Base-by-base conservation (phyloP, 1,140 invertebrate genomes). In the Arctopsyche grandis region DNA sequence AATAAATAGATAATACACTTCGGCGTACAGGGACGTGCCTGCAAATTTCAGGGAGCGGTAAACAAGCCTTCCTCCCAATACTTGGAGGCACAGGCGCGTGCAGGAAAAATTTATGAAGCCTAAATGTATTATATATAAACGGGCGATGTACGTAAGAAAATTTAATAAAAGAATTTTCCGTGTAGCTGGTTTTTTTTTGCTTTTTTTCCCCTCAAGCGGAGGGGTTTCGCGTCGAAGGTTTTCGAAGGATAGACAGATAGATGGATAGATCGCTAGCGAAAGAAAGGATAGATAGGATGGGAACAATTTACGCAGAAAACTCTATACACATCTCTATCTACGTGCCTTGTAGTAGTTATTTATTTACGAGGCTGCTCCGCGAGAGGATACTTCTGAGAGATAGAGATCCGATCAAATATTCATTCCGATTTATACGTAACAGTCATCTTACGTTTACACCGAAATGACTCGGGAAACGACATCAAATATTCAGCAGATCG, bases 401-500 rank as follows among this genome's bases (percentile, higher is more conserved):
- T 81, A 29, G 19, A 60, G 56, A 29, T 66, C 24, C 71, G 69
- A 82, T 82, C 81, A 82, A 82, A 82, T 82, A 82, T 82, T 82
- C 81, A 82, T 79, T 78, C 79, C 81, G 81, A 80, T 82, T 82
- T 82, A 82, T 82, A 82, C 79, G 78, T 78, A 82, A 82, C 81
- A 82, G 81, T 82, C 81, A 80, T 82, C 79, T 82, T 82, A 79
- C 75, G 80, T 82, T 82, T 82, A 82, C 80, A 43, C 48, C 69
- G 78, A 48, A 74, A 79, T 79, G 80, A 82, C 77, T 79, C 63
- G 44, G 77, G 69, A 29, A 74, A 56, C 9, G 63, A 44, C 46
- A 74, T 80, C 75, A 80, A 80, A 80, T 80, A 80, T 80, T 80
- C 77, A 80, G 16, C 5, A 9, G 26, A 26, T 21, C 19, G 7